Percentiles rank a stretch among this genome's conserved stretches.
Evolutionary conservation across 2,113 vertebrate genomes (phyloP).

Genomic region (Onychostoma macrolepis): DNA sequence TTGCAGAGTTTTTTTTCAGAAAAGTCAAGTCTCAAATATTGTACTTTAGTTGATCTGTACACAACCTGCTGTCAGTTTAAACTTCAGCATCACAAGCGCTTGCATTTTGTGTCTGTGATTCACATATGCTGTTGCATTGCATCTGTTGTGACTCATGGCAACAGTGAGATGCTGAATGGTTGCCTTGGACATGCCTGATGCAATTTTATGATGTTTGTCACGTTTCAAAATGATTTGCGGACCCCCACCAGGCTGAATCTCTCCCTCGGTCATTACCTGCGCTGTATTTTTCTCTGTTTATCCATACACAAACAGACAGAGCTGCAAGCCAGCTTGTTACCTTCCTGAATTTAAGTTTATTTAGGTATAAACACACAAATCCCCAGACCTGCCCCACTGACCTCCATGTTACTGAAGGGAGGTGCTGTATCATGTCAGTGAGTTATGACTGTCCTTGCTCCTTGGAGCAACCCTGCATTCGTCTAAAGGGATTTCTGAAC

Average conservation of each 20-base stretch:
- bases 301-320: constrained; percentile 28
- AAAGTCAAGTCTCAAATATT: not conserved
- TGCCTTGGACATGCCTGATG: not conserved
- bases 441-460: constrained; percentile 35
- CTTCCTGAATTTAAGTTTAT: constrained; percentile 16
- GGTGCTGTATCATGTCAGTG: constrained; percentile 40
- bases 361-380: constrained; percentile 16
- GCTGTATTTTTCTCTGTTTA: not conserved
- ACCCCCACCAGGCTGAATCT: not conserved
- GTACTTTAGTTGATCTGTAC: not conserved
- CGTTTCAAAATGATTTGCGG: not conserved
- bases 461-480: constrained; percentile 26
- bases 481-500: constrained; percentile 53
- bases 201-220: not conserved
- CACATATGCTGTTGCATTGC: not conserved
- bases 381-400: constrained; percentile 1
- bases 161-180: not conserved
- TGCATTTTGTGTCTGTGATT: not conserved
- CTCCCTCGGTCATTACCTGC: not conserved
- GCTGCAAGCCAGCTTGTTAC: constrained; percentile 15
- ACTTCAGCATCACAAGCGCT: not conserved
- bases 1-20: too few species aligned
- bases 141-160: not conserved
- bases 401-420: constrained; percentile 39
- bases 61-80: not conserved